A percentile compares a stretch with the other conserved stretches of the same genome.
phyloP scores from a whole-genome alignment of 2,797 vertebrate genomes.

The Pseudochirops corinnae region DNA sequence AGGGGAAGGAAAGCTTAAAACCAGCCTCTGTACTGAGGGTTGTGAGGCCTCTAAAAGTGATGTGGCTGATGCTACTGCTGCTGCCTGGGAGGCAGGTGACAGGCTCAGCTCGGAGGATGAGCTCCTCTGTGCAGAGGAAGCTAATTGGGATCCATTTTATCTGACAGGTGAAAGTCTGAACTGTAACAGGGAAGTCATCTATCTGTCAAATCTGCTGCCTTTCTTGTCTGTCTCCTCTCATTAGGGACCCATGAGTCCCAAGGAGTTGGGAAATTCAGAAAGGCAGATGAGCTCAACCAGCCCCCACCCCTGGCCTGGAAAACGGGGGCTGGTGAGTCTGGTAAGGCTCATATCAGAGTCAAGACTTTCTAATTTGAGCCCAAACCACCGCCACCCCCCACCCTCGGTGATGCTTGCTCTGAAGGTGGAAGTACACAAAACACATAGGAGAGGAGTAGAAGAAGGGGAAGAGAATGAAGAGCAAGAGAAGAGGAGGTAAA shows the following conservation, averaged over 20 bases:
- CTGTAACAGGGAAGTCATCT: background rate
- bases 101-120: background rate
- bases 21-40: background rate
- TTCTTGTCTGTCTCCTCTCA: constrained; percentile 45
- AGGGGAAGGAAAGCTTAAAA: background rate
- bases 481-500: no score
- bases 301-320: background rate
- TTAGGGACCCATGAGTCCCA: constrained; percentile 15
- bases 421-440: background rate
- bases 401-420: background rate
- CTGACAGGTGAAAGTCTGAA: constrained; percentile 58
- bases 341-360: background rate
- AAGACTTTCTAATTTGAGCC: background rate
- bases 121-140: background rate
- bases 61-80: background rate
- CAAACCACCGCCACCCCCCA: background rate
- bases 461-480: no score
- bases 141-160: constrained; percentile 55
- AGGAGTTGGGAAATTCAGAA: background rate
- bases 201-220: constrained; percentile 20
- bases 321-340: fast-evolving
- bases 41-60: background rate
- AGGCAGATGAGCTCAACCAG: background rate
- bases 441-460: background rate
- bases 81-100: constrained; percentile 36